Evolutionary conservation across 2,113 vertebrate species (phyloP), one percentile per base, ranked within the genome.

Genomic region (Erpornis zantholeuca): DNA sequence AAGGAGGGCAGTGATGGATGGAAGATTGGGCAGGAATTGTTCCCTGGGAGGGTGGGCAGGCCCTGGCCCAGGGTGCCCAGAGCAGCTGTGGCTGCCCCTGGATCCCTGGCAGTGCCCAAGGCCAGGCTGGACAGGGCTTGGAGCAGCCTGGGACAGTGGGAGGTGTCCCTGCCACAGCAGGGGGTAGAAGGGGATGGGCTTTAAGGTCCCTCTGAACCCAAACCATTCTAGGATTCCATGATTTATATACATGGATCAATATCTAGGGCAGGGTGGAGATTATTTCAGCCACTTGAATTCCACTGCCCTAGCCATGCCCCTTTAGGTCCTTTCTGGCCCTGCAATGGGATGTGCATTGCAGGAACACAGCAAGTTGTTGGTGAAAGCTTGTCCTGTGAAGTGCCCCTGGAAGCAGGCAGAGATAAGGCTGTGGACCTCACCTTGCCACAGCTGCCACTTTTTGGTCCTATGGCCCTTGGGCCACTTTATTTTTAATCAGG

Each of bases 121-220:
- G n/a, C 16, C 61, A 40, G 24, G 40, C 0, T 61, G 53, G 45
- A 47, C 1, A 16, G 60, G 36, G 2, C 20, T 73, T 52, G 60
- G 60, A 66, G 38, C 69, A 45, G 0, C 11, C 14, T 45, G 20
- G n/a, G 11, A 11, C 1, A 18, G 0, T 53, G n/a, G n/a, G 9
- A 76, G 24, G 6, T 53, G 45, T 35, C 24, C 16, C 24, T 75
- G 38, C 9, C 4, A n/a, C n/a, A n/a, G n/a, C 38, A 45, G 25
- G 16, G 45, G 23, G 3, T 29, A 15, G 40, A 16, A 54, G 0
- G 0, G 10, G 10, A 11, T 14, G 19, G 3, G 0, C 18, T 75
- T 68, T 40, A 38, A 20, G 15, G n/a, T 82, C 16, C 18, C 19
- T 40, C 11, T 29, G 40, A 54, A 21, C 28, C 11, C 47, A 75